Percentiles rank a stretch among this genome's conserved stretches.
Evolutionary conservation across 2,797 vertebrate genomes (phyloP).

Genomic region (Setipinna tenuifilis): DNA sequence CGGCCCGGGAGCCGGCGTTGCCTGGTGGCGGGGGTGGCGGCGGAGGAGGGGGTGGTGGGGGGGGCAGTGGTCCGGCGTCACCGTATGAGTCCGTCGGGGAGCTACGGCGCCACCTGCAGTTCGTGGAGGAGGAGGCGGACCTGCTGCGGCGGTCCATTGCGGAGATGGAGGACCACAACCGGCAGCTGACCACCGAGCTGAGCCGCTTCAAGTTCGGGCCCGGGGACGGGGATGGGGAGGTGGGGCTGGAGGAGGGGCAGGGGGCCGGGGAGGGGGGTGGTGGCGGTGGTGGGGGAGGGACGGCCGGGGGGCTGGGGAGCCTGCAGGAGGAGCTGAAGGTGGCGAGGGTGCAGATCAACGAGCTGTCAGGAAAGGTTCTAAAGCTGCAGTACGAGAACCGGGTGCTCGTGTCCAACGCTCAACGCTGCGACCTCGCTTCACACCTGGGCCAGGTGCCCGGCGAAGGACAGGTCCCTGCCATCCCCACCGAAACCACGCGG

Average conservation of each 20-base stretch:
- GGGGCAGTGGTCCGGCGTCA: slow-evolving; percentile 89
- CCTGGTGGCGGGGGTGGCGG: neutral
- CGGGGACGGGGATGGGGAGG: slow-evolving; percentile 58
- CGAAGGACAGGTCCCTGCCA: neutral
- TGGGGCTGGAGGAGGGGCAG: slow-evolving; percentile 21
- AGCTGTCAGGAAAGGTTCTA: slow-evolving; percentile 93
- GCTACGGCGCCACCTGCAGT: slow-evolving; percentile 94
- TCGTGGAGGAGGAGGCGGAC: slow-evolving; percentile 97
- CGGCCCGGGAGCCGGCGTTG: slow-evolving; percentile 81
- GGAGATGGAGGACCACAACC: slow-evolving; percentile 97
- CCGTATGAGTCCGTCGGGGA: slow-evolving; percentile 91
- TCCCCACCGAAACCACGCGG: neutral
- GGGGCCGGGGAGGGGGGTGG: slow-evolving; percentile 57
- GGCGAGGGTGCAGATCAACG: slow-evolving; percentile 88
- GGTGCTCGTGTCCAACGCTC: slow-evolving; percentile 90
- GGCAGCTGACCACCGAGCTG: slow-evolving; percentile 90
- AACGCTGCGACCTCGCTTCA: slow-evolving; percentile 88
- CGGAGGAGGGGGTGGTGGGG: slow-evolving; percentile 52
- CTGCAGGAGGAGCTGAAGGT: slow-evolving; percentile 93
- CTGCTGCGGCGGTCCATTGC: slow-evolving; percentile 92
- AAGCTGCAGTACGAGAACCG: slow-evolving; percentile 97
- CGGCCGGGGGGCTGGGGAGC: slow-evolving; percentile 59
- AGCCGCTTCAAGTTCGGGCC: slow-evolving; percentile 94
- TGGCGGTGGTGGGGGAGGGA: slow-evolving; percentile 42
- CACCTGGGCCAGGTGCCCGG: slow-evolving; percentile 72